A percentile compares a stretch with the other conserved stretches of the same genome.
Evolutionary conservation across 2,888 invertebrate genomes (phyloP).

Genomic region (Eucera pruinosa): DNA sequence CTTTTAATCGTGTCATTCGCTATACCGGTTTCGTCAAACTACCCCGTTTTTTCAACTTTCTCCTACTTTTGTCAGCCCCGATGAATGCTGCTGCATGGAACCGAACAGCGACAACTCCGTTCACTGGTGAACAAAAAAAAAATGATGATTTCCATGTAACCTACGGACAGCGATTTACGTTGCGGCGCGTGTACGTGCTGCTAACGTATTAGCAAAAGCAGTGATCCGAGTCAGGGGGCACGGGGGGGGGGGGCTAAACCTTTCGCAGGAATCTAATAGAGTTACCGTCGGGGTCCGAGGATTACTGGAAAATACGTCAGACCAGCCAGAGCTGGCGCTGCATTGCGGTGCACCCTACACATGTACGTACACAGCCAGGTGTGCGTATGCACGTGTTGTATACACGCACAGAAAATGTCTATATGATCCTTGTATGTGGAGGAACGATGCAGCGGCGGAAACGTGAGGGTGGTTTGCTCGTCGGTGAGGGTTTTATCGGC

Average conservation of each 20-base stretch:
- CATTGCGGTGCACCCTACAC: constrained; percentile 72
- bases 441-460: constrained; percentile 57
- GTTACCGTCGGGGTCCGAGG: constrained; percentile 74
- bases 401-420: constrained; percentile 14
- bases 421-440: constrained; percentile 39
- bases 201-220: constrained; percentile 51
- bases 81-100: too few species aligned
- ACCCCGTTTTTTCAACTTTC: too few species aligned
- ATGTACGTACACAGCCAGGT: constrained; percentile 27
- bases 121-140: background rate
- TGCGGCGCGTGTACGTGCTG: constrained; percentile 38
- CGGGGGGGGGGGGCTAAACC: constrained; percentile 52
- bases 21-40: too few species aligned
- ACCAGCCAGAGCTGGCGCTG: constrained; percentile 60
- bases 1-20: too few species aligned
- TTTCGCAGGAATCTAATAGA: constrained; percentile 76
- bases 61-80: too few species aligned
- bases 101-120: too few species aligned
- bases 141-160: constrained; percentile 21
- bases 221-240: constrained; percentile 41
- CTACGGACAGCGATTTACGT: constrained; percentile 48
- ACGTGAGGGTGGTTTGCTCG: constrained; percentile 70
- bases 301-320: constrained; percentile 79
- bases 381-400: constrained; percentile 29
- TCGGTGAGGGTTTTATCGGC: constrained; percentile 80